Evolutionary conservation across 2,113 vertebrate genomes (phyloP), one percentile per base, ranked within the genome.

Genomic region (Synodontis membranacea): DNA sequence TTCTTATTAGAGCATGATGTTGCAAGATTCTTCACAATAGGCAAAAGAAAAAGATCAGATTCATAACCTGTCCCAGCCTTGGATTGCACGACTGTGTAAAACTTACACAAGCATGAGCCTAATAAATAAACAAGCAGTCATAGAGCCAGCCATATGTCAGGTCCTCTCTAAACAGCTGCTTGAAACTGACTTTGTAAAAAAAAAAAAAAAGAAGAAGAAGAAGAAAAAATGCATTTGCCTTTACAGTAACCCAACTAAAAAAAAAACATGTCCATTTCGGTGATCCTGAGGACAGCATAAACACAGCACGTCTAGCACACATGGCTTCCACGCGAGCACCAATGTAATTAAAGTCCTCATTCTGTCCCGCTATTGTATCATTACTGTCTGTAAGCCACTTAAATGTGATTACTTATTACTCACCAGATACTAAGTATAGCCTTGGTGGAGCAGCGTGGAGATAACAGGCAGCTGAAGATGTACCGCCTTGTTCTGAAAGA

Each of bases 401-500:
- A 91, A 85, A 89, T 91, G 90, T 89, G 91, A 92, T 92, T 93
- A 93, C 91, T 93, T 93, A 94, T 94, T 95, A 95, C 92, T 93
- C 92, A 92, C 93, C 89, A 66, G 89, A 90, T 92, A 89, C 94
- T 94, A 94, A 94, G 94, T 94, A 93, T 94, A 95, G 93, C 92
- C 86, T 88, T 89, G 90, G 88, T 88, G 90, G 58, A 90, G 91
- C 93, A 90, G 90, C 60, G 88, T 79, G 79, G 88, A 88, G 88
- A 91, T 88, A 83, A 90, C 91, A 93, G 91, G 92, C 93, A 93
- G 93, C 93, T 95, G 94, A 81, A 92, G 89, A 93, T 90, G 91
- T 88, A 87, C 62, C 85, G 75, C 88, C 88, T 89, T 84, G 88
- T 87, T 86, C 80, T 90, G 90, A 88, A 89, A n/a, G n/a, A 91